These are phyloP conservation scores for Hoplias malabaricus DNA, from an alignment of 2,113 vertebrate species.

Conservation along the genomic window DNA sequence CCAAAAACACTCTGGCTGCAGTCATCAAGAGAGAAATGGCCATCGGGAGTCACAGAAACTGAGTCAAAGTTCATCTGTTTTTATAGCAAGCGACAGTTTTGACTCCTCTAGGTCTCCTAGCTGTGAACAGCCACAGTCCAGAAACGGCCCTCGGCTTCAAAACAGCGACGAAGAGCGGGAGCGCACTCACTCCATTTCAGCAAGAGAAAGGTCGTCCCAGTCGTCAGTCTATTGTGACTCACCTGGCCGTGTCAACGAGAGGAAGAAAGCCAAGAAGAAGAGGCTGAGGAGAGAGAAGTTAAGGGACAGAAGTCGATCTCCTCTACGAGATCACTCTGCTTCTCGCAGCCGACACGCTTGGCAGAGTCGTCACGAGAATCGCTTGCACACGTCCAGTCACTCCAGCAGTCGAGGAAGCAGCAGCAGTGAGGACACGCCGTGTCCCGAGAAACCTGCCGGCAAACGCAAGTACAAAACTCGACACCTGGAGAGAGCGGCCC, in stretches of 20 bases:
- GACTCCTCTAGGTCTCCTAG: not conserved
- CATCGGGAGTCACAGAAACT: constrained; percentile 18
- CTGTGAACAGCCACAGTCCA: constrained; percentile 50
- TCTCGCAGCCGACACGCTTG: not conserved
- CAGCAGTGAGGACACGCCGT: constrained; percentile 34
- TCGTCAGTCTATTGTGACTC: constrained; percentile 62
- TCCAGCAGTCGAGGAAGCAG: constrained; percentile 18
- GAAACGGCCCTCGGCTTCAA: constrained; percentile 66
- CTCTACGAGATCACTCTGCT: not conserved
- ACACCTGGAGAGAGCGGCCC: constrained; percentile 78
- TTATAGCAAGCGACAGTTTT: not conserved
- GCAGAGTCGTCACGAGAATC: not conserved
- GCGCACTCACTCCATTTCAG: constrained; percentile 76
- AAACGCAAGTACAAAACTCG: constrained; percentile 95
- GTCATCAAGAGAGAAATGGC: not conserved
- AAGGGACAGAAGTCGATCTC: constrained; percentile 14
- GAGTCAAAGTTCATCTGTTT: not conserved
- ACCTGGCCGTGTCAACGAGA: not conserved
- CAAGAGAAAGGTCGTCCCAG: constrained; percentile 68
- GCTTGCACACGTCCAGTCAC: not conserved
- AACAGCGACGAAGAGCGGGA: constrained; percentile 74
- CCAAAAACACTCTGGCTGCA: not conserved
- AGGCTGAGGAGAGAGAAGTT: not conserved
- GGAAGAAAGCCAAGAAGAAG: not conserved
- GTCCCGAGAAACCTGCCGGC: constrained; percentile 86